Conservation (phyloP, 1,140 invertebrate species). For the Pseudoatta argentina region DNA sequence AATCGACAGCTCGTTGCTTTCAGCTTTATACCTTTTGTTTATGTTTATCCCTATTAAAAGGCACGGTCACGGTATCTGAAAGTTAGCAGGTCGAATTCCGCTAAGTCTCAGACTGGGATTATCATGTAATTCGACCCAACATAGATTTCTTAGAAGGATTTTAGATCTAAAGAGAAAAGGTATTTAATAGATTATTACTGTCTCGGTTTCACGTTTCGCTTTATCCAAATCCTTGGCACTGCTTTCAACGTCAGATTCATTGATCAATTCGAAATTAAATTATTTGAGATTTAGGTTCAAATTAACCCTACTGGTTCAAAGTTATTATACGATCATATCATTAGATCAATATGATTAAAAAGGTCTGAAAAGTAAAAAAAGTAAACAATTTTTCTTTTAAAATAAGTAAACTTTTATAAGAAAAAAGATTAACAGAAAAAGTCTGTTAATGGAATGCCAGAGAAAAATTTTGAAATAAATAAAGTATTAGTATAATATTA, state of each 20-base stretch:
- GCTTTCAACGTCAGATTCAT: neutral
- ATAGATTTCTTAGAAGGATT: neutral
- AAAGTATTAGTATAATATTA: too few relatives aligned
- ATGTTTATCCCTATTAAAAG: constrained; percentile 17
- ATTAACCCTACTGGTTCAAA: too few relatives aligned
- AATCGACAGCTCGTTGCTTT: constrained; percentile 31
- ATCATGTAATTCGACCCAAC: neutral
- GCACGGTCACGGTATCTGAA: constrained; percentile 39
- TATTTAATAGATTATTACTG: neutral
- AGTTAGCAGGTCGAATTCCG: neutral
- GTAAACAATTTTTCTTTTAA: too few relatives aligned
- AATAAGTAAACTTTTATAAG: too few relatives aligned
- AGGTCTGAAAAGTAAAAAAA: too few relatives aligned
- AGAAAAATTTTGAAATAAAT: too few relatives aligned
- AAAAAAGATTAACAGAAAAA: too few relatives aligned
- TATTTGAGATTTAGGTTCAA: neutral
- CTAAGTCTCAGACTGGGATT: neutral
- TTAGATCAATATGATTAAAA: too few relatives aligned
- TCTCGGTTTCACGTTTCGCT: neutral
- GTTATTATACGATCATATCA: too few relatives aligned
- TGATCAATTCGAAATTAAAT: neutral
- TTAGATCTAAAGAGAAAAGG: neutral
- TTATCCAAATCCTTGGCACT: neutral
- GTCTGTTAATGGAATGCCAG: too few relatives aligned
- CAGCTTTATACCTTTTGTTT: constrained; percentile 8